Evolutionary conservation across 2,888 invertebrate species (phyloP).

Genomic region (Phaonia tiefii): DNA sequence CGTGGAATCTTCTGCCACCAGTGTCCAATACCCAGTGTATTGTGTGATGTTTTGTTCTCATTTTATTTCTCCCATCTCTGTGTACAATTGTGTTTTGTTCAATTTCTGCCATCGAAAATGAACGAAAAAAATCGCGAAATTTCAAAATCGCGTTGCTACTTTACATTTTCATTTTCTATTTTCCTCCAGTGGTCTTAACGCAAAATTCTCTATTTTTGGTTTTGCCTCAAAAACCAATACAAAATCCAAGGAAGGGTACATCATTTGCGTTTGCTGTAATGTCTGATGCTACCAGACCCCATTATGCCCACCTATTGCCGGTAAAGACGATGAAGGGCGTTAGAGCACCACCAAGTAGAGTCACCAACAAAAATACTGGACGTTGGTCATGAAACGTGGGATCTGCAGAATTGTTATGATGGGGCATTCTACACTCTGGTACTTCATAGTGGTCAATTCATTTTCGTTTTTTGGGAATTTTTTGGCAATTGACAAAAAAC

Average conservation of each 20-base stretch:
- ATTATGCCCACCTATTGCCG: background rate
- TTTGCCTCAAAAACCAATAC: too few species aligned
- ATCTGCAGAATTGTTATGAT: background rate
- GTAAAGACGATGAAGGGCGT: constrained; percentile 11
- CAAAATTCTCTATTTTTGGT: background rate
- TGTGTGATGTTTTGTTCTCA: constrained; percentile 68
- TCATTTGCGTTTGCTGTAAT: too few species aligned
- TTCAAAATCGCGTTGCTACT: constrained; percentile 74
- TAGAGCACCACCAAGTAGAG: constrained; percentile 20
- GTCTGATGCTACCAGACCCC: background rate
- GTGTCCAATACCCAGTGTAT: constrained; percentile 14
- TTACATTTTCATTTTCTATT: constrained; percentile 52
- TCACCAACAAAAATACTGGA: background rate
- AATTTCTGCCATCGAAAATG: constrained; percentile 27
- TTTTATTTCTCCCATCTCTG: constrained; percentile 38
- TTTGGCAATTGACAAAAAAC: constrained; percentile 76
- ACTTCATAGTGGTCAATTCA: constrained; percentile 54
- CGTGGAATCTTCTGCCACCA: background rate
- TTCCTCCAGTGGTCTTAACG: constrained; percentile 17
- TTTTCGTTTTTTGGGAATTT: constrained; percentile 53
- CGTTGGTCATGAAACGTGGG: background rate
- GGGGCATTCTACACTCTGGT: constrained; percentile 46
- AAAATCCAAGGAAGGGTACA: background rate
- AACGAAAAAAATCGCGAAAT: constrained; percentile 74
- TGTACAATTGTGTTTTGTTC: constrained; percentile 36